Conservation (phyloP, 1,140 invertebrate genomes). For the Brachionus plicatilis region DNA sequence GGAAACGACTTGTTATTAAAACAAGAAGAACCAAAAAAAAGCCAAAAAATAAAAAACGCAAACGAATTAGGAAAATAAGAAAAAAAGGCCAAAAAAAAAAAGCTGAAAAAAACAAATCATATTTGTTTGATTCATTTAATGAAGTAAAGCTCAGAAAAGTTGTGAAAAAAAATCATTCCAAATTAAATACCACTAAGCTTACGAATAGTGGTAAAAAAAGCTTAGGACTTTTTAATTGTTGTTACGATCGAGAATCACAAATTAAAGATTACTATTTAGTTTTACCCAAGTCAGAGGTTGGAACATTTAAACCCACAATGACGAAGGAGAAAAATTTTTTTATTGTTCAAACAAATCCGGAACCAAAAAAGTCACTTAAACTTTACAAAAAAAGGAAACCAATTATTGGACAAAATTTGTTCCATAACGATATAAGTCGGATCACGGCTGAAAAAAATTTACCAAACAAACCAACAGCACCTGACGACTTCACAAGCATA, state of each 20-base stretch:
- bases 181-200: not conserved
- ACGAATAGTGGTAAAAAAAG: not conserved
- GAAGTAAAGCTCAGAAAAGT: not conserved
- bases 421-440: not conserved
- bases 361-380: not conserved
- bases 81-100: not conserved
- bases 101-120: not conserved
- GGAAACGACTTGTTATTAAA: not conserved
- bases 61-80: not conserved
- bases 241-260: not conserved
- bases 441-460: not conserved
- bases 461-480: not conserved
- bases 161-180: not conserved
- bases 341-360: not conserved
- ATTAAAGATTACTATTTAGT: conserved; percentile 5
- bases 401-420: not conserved
- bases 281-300: not conserved
- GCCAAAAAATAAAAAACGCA: not conserved
- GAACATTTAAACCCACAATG: not conserved
- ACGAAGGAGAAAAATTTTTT: not conserved
- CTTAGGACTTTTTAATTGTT: not conserved
- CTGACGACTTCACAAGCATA: not conserved
- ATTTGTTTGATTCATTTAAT: not conserved
- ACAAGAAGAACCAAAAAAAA: not conserved
- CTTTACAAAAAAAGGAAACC: conserved; percentile 21